Conservation (phyloP, 2,113 vertebrate genomes). For the Chauna torquata region DNA sequence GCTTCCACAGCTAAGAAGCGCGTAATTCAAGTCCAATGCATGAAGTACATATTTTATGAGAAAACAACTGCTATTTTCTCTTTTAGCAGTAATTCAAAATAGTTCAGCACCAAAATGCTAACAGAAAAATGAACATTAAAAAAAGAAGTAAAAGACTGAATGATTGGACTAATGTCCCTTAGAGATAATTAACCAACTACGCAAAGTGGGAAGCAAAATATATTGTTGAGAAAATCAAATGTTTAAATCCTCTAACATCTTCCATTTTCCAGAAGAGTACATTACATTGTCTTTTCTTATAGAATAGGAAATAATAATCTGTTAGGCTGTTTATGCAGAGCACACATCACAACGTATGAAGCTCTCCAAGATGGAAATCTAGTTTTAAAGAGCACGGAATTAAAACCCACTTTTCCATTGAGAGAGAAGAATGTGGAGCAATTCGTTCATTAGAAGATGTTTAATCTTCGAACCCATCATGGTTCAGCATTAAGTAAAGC, state of each 20-base stretch:
- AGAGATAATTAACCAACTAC: neutral
- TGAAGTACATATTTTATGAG: constrained; percentile 3
- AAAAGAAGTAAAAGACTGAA: neutral
- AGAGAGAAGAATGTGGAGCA: neutral
- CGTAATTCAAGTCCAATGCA: neutral
- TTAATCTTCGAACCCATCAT: neutral
- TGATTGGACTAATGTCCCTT: neutral
- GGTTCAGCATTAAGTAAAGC: neutral
- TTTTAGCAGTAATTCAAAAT: constrained; percentile 2
- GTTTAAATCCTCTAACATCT: neutral
- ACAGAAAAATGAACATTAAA: neutral
- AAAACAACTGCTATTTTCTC: neutral
- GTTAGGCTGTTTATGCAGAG: neutral
- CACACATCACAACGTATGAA: accelerated
- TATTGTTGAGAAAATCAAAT: neutral
- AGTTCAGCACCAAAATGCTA: neutral
- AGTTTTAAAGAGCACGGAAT: neutral
- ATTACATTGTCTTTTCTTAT: neutral
- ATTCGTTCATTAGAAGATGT: neutral
- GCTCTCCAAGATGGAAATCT: neutral
- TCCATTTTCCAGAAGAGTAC: neutral
- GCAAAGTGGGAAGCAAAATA: neutral
- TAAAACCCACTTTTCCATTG: neutral
- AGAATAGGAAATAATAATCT: neutral
- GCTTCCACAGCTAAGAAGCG: constrained; percentile 11